Evolutionary conservation across 2,797 vertebrate genomes (phyloP).

Genomic region (Falco cherrug): DNA sequence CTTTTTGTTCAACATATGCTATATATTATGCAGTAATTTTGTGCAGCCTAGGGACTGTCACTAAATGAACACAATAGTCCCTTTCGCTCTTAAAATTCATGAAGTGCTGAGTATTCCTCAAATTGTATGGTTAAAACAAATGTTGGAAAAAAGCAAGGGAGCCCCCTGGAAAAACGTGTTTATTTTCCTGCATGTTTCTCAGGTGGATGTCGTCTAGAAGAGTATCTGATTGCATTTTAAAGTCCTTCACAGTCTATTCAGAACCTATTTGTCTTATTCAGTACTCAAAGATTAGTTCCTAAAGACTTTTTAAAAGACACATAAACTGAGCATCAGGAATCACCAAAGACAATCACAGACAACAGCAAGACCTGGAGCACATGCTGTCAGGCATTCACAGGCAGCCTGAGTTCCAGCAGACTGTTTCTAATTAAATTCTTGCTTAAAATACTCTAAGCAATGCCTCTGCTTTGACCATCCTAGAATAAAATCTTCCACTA

Average conservation of each 20-base stretch:
- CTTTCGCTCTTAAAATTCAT: neutral
- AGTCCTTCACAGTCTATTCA: neutral
- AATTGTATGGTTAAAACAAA: neutral
- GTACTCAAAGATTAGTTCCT: neutral
- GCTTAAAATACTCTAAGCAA: neutral
- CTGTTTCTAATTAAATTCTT: neutral
- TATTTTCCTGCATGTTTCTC: neutral
- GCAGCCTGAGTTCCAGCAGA: neutral
- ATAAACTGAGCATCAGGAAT: neutral
- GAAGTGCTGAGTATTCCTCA: neutral
- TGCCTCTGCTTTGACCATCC: neutral
- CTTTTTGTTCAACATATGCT: neutral
- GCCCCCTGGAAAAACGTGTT: neutral
- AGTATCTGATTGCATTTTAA: neutral
- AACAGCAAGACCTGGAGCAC: neutral
- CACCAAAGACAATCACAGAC: neutral
- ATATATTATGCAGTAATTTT: neutral
- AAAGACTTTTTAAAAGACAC: neutral
- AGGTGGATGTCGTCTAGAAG: neutral
- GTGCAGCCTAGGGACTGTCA: neutral
- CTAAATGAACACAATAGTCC: neutral
- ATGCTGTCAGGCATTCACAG: neutral
- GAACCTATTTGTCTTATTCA: neutral
- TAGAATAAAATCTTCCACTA: neutral
- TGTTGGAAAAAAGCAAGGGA: neutral